Evolutionary conservation across 2,888 invertebrate species (phyloP).

Genomic region (Lamellibrachia columna): DNA sequence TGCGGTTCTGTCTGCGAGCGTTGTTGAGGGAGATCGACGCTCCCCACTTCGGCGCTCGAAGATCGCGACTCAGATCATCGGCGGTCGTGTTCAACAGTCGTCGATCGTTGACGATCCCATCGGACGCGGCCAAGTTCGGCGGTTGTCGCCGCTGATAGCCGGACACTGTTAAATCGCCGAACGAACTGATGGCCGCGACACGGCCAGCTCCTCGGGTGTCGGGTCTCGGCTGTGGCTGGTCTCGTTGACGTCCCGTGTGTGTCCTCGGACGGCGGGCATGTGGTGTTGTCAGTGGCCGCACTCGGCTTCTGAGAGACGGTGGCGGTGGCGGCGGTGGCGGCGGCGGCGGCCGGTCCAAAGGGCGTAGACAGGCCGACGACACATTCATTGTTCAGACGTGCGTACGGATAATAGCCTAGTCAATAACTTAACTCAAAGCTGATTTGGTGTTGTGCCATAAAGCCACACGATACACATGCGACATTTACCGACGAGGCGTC

Average conservation of each 20-base stretch:
- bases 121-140: background rate
- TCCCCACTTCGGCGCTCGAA: slow-evolving; percentile 14
- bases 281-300: background rate
- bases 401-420: background rate
- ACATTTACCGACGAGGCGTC: background rate
- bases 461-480: background rate
- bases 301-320: slow-evolving; percentile 8
- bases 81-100: background rate
- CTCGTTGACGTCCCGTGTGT: background rate
- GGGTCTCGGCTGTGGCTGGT: background rate
- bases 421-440: background rate
- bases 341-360: background rate
- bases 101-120: background rate
- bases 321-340: background rate
- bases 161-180: background rate
- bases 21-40: slow-evolving; percentile 23
- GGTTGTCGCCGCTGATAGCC: background rate
- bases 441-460: background rate
- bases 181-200: background rate
- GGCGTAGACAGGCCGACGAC: background rate
- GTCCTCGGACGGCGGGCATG: slow-evolving; percentile 12
- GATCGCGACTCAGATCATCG: slow-evolving; percentile 22
- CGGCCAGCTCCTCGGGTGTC: background rate
- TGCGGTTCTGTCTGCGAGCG: slow-evolving; percentile 22
- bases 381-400: background rate